Evolutionary conservation across 92 coral and sea anemone genomes (phyloP).

Genomic region (Zoanthus sansibaricus): DNA sequence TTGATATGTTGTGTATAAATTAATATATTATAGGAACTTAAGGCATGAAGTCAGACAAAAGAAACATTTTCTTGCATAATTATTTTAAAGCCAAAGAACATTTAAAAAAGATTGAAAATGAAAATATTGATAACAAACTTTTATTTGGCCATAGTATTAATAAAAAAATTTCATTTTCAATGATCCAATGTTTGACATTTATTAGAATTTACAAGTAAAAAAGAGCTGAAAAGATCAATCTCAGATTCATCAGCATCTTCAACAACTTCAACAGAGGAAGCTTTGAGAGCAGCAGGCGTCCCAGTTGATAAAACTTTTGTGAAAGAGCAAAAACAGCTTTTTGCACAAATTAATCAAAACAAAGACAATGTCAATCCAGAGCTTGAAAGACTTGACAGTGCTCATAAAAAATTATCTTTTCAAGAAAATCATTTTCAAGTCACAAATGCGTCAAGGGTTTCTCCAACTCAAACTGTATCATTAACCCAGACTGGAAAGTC

Average conservation of each 20-base stretch:
- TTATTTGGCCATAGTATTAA: not conserved
- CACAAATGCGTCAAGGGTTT: not conserved
- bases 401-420: not conserved
- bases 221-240: constrained; percentile 18
- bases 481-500: not conserved
- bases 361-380: constrained; percentile 1
- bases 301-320: not conserved
- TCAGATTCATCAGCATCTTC: constrained; percentile 11
- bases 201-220: not conserved
- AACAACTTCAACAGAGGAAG: constrained; percentile 33
- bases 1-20: no score
- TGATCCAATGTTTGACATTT: not conserved
- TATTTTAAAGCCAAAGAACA: no score
- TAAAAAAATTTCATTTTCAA: not conserved
- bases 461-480: not conserved
- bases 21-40: no score
- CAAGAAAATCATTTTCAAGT: constrained; percentile 8
- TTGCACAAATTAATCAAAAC: constrained; percentile 19
- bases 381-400: constrained; percentile 20
- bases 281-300: constrained; percentile 25
- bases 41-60: no score
- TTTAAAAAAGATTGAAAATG: no score
- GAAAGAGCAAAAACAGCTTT: constrained; percentile 10
- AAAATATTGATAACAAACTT: no score
- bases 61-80: no score